phyloP scores from a whole-genome alignment of 2,888 invertebrate species.

The Tanaodytes sp. region DNA sequence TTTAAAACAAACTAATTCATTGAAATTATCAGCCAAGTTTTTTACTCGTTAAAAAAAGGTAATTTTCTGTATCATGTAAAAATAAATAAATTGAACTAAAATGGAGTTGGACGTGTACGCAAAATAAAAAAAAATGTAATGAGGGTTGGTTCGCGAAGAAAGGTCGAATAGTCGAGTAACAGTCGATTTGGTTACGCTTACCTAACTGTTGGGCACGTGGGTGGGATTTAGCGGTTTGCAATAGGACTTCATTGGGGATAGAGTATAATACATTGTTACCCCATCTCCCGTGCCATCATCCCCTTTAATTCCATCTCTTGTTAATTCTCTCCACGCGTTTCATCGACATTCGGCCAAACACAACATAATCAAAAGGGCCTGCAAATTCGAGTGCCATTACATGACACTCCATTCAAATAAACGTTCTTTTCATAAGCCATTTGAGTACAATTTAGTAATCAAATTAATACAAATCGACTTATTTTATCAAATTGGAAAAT shows the following conservation, averaged over 20 bases:
- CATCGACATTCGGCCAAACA: slow-evolving; percentile 29
- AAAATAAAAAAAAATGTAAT: too few relatives aligned
- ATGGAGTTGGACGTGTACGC: slow-evolving; percentile 22
- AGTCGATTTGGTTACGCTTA: slow-evolving; percentile 70
- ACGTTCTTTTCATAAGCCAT: too few relatives aligned
- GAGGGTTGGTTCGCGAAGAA: slow-evolving; percentile 57
- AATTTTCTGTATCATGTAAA: too few relatives aligned
- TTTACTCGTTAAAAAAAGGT: too few relatives aligned
- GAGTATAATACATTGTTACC: slow-evolving; percentile 72
- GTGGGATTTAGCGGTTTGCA: slow-evolving; percentile 68
- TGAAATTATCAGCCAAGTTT: too few relatives aligned
- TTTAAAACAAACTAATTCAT: too few relatives aligned
- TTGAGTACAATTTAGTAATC: too few relatives aligned
- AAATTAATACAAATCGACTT: too few relatives aligned
- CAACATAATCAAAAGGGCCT: slow-evolving; percentile 43
- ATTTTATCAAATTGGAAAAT: too few relatives aligned
- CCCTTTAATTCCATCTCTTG: slow-evolving; percentile 56
- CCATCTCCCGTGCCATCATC: slow-evolving; percentile 60
- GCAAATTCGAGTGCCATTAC: slow-evolving; percentile 24
- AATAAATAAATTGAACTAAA: slow-evolving; percentile 10
- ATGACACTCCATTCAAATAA: slow-evolving; percentile 5
- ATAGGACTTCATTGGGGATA: slow-evolving; percentile 61
- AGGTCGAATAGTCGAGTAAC: slow-evolving; percentile 43
- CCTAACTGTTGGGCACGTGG: slow-evolving; percentile 68
- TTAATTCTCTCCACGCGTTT: slow-evolving; percentile 59